phyloP scores from a whole-genome alignment of 2,797 vertebrate genomes.

The Onychomys leucogaster region DNA sequence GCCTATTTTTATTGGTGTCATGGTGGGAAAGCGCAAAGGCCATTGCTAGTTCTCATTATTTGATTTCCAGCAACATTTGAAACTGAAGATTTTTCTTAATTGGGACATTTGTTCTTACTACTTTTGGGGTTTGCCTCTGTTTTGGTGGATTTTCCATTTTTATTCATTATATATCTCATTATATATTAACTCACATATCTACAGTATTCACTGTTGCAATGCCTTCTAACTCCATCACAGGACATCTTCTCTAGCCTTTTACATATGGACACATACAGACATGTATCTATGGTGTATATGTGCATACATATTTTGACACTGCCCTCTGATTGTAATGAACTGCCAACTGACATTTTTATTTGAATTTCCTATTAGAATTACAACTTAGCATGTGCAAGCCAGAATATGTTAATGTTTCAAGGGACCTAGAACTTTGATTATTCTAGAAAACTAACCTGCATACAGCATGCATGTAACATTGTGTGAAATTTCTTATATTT shows the following conservation, averaged over 20 bases:
- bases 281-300: rapidly evolving
- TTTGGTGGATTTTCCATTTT: not conserved
- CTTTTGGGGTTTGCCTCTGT: not conserved
- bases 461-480: not conserved
- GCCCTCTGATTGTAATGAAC: not conserved
- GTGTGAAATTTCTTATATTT: not conserved
- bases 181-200: not conserved
- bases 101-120: not conserved
- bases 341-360: not conserved
- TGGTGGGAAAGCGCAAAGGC: not conserved
- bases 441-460: not conserved
- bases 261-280: rapidly evolving
- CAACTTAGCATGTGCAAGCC: not conserved
- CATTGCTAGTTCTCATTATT: not conserved
- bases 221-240: rapidly evolving
- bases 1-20: not conserved
- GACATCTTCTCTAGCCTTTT: rapidly evolving
- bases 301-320: not conserved
- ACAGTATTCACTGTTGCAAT: rapidly evolving
- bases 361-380: not conserved
- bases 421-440: not conserved
- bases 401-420: not conserved
- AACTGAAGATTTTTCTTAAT: not conserved
- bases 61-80: not conserved
- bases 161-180: not conserved